A percentile compares a stretch with the other conserved stretches of the same genome.
Conservation (phyloP, 2,888 invertebrate species). For the Caenorhabditis drosophilae region DNA sequence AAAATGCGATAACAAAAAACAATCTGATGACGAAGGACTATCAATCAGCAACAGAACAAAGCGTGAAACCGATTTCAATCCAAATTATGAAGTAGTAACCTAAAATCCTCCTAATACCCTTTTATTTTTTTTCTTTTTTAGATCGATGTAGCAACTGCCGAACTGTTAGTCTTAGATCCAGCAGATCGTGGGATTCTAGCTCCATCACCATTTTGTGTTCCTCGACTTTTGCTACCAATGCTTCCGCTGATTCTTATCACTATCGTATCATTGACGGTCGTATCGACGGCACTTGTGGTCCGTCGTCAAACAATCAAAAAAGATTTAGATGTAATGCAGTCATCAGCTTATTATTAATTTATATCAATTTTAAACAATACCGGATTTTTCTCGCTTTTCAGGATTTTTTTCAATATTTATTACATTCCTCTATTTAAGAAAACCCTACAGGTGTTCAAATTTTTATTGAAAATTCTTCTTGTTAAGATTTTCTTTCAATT, state of each 20-base stretch:
- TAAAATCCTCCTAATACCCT: not conserved
- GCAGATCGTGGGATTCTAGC: conserved; percentile 47
- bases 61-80: conserved; percentile 11
- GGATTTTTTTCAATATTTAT: too few species aligned
- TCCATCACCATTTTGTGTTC: conserved; percentile 36
- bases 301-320: conserved; percentile 33
- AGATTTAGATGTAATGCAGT: conserved; percentile 26
- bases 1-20: conserved; percentile 43
- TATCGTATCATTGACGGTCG: conserved; percentile 44
- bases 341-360: conserved; percentile 17
- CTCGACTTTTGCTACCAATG: conserved; percentile 43
- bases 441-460: too few species aligned
- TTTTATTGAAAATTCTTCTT: too few species aligned
- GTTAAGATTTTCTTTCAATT: too few species aligned
- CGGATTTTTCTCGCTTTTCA: too few species aligned
- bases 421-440: too few species aligned
- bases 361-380: too few species aligned
- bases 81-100: conserved; percentile 8
- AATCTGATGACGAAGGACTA: conserved; percentile 6
- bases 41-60: conserved; percentile 18
- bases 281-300: conserved; percentile 40
- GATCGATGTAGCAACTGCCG: conserved; percentile 64
- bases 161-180: conserved; percentile 61
- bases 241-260: conserved; percentile 49
- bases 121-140: conserved; percentile 15